Base-by-base conservation (phyloP, 2,888 invertebrate genomes). In the Hololepta plana region DNA sequence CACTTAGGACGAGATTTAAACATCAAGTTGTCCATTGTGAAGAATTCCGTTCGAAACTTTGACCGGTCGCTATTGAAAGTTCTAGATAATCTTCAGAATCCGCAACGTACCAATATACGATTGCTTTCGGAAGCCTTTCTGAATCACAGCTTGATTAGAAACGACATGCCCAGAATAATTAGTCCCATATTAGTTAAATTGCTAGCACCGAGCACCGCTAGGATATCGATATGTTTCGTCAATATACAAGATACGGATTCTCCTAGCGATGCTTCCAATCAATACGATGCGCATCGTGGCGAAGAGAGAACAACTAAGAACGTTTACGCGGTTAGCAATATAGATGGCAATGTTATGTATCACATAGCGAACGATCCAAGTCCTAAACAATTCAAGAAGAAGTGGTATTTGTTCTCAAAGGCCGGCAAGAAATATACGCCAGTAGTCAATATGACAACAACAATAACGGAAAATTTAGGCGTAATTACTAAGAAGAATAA, bases 281-380 rank as follows among this genome's bases (percentile, higher is more conserved):
- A 17, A 17, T n/a, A 17, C 7, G 17, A 7, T 17, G 34, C 42
- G 13, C n/a, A n/a, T n/a, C n/a, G n/a, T n/a, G n/a, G n/a, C n/a
- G 49, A 49, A 19, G 51, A 51, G 27, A 36, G 38, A 9, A 45
- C 46, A 29, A 41, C 51, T 23, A 59, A 61, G 12, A 76, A 73
- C 43, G 74, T 84, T 8, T 81, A 75, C 43, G 82, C 82, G 1
- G 77, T 84, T 21, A 81, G 81, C 42, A 79, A 73, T 22, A 75
- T 79, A 14, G 76, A 76, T 38, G 82, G 82, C 2, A 77, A 79
- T 38, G 71, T 84, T 3, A 71, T 67, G 41, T 69, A 67, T 40
- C 68, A 69, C 34, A 60, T 67, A 2, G 60, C 63, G 12, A 53
- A 51, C 19, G 42, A 46, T 11, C 47, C 49, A 2, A 55, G 41